Evolutionary conservation across 35 echinoderm and acorn worm genomes (phyloP).

Genomic region (Diadema setosum): DNA sequence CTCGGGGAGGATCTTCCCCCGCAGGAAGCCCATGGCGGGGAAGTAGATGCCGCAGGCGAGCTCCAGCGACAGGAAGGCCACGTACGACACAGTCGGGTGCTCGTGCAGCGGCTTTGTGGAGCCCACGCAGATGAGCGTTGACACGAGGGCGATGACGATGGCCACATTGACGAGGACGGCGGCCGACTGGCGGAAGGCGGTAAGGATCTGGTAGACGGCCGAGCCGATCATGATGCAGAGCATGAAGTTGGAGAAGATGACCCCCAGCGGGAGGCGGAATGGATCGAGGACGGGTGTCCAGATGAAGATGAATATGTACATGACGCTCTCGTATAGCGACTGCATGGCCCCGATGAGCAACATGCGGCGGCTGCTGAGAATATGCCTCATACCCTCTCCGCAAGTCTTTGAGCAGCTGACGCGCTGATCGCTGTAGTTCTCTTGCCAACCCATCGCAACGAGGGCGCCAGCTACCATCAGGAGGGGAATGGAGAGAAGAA

Average conservation of each 20-base stretch:
- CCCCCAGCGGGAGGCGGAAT: constrained; percentile 58
- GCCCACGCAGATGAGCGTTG: constrained; percentile 73
- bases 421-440: constrained; percentile 85
- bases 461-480: constrained; percentile 81
- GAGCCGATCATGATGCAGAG: constrained; percentile 98
- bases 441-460: constrained; percentile 68
- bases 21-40: constrained; percentile 90
- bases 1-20: constrained; percentile 76
- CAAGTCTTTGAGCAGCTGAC: constrained; percentile 73
- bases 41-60: constrained; percentile 95
- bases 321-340: constrained; percentile 92
- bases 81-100: constrained; percentile 68
- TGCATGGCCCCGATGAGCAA: constrained; percentile 94
- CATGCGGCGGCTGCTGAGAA: constrained; percentile 48
- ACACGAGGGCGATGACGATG: constrained; percentile 62
- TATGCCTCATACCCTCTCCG: constrained; percentile 71
- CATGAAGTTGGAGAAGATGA: constrained; percentile 96
- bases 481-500: constrained; percentile 88
- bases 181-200: constrained; percentile 25
- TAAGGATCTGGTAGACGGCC: constrained; percentile 64
- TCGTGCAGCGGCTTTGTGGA: constrained; percentile 71
- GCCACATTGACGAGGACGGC: constrained; percentile 66
- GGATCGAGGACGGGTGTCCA: constrained; percentile 87
- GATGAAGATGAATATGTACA: constrained; percentile 99
- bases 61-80: constrained; percentile 83